Percentiles rank a stretch among this genome's conserved stretches.
These are phyloP conservation scores for Actenoides hombroni DNA, from an alignment of 2,113 vertebrate species.

Conservation along the genomic window DNA sequence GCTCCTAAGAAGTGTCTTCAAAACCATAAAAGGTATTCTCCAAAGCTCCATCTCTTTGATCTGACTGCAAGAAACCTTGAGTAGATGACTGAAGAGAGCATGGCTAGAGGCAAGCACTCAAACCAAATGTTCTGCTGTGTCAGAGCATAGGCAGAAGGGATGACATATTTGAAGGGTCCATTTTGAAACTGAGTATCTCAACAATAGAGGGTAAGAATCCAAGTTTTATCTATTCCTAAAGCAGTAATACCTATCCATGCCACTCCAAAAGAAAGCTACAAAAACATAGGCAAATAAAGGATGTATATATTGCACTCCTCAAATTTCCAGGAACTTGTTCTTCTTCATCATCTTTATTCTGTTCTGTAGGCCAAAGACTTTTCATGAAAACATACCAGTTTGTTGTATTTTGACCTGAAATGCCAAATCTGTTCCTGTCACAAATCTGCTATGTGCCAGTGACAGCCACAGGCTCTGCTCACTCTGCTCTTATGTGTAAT, in stretches of 20 bases:
- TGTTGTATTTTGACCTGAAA: background rate
- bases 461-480: background rate
- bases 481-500: background rate
- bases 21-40: slow-evolving; percentile 6
- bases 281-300: background rate
- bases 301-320: background rate
- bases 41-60: slow-evolving; percentile 25
- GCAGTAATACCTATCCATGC: background rate
- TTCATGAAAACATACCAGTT: background rate
- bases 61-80: background rate
- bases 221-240: background rate
- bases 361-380: background rate
- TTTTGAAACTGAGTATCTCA: background rate
- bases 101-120: slow-evolving; percentile 10
- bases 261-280: background rate
- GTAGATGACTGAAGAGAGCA: background rate
- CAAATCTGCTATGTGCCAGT: background rate
- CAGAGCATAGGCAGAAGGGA: slow-evolving; percentile 18
- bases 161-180: background rate
- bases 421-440: background rate
- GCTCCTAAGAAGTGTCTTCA: slow-evolving; percentile 15
- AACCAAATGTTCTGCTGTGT: slow-evolving; percentile 19
- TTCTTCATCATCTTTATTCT: background rate
- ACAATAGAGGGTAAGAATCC: background rate
- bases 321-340: background rate